Evolutionary conservation across 2,797 vertebrate genomes (phyloP), one percentile per base, ranked within the genome.

Genomic region (Lutra lutra): DNA sequence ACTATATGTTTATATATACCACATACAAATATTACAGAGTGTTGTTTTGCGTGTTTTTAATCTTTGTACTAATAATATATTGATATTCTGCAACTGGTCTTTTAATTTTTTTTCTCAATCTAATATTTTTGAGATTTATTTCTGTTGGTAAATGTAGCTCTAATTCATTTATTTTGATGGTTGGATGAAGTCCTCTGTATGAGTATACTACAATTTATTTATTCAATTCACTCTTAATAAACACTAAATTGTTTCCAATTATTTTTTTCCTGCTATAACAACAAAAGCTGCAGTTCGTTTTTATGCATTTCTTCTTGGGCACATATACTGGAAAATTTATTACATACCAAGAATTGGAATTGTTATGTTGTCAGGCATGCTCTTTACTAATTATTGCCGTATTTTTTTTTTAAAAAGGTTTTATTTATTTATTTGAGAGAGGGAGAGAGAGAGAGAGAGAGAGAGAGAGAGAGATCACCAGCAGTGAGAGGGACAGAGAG

Each of bases 201-300:
- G 38, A 86, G 27, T 66, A 86, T 78, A 79, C 72, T 89, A 46
- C 32, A 96, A 82, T 92, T 80, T 95, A 93, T 97, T 88, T 95
- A 89, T 90, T 18, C 46, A 80, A 25, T 95, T 93, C 93, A 20
- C 29, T 94, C 75, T 96, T 97, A 91, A 90, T 85, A 72, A 97
- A 75, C 80, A 92, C 77, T 89, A 95, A 89, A 82, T 95, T 95
- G 51, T 93, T 90, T 88, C 38, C n/a, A 62, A 21, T 83, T 48
- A 46, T 75, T 90, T 94, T 79, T 73, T n/a, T 10, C 18, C 40
- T 62, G 29, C 54, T 56, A 79, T 14, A 92, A 60, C 32, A 85
- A 70, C 94, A 94, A 82, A 51, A 92, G 77, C 60, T 43, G 27
- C 29, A 56, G 8, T 4, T 92, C 35, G 60, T 87, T 90, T 87